Conservation (phyloP, 2,113 vertebrate species). For the Catharus bicknelli region DNA sequence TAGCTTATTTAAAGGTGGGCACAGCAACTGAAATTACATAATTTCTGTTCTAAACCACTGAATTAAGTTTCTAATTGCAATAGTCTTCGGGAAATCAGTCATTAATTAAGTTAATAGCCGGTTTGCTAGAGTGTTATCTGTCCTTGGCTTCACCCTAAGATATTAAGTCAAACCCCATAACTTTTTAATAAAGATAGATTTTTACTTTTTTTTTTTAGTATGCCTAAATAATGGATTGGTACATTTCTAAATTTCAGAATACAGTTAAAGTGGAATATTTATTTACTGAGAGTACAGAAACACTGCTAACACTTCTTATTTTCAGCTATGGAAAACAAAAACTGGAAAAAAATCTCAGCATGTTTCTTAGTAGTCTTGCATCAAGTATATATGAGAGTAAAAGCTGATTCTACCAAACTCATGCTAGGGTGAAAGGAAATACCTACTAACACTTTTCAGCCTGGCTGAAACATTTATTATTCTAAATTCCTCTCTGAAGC, state of each 20-base stretch:
- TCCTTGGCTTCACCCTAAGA: constrained; percentile 7
- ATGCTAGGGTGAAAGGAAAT: background rate
- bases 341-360: background rate
- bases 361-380: background rate
- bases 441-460: background rate
- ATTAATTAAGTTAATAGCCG: constrained; percentile 43
- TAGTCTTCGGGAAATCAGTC: constrained; percentile 9
- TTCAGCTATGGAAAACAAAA: background rate
- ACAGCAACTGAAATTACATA: background rate
- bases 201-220: background rate
- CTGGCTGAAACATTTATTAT: background rate
- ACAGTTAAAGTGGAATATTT: background rate
- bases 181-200: constrained; percentile 18
- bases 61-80: constrained; percentile 23
- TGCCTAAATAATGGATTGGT: constrained; percentile 19
- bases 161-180: constrained; percentile 24
- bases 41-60: constrained; percentile 20
- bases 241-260: constrained; percentile 37
- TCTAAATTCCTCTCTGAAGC: background rate
- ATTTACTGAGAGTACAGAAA: background rate
- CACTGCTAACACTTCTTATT: background rate
- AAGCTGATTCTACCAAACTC: background rate
- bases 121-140: constrained; percentile 27
- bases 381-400: background rate
- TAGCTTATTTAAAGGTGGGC: background rate